Evolutionary conservation across 2,113 vertebrate species (phyloP), one percentile per base, ranked within the genome.

Genomic region (Eublepharis macularius): DNA sequence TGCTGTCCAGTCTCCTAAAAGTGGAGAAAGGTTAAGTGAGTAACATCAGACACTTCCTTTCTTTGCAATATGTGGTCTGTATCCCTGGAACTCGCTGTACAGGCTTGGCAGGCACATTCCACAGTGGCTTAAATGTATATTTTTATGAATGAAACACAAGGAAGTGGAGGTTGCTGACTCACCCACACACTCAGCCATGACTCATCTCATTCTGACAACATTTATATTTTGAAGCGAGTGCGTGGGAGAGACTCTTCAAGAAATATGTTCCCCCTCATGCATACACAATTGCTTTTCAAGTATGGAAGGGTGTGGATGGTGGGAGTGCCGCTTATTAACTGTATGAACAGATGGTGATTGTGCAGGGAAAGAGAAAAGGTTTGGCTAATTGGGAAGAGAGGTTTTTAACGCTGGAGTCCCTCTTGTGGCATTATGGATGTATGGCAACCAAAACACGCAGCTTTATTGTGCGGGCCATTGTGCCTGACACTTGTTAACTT

Each of bases 101-200:
- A 1, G 1, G 77, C 68, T 82, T 4, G 91, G 92, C 92, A 87
- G 86, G 77, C 14, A 0, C 81, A 49, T 82, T 84, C 68, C 57
- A 68, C 57, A 74, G 73, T 0, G 74, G 45, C 75, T 86, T 80
- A 81, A 82, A 93, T 87, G 84, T 93, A 84, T 81, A 65, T 96
- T 97, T 98, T 97, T 97, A 97, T 98, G 97, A 98, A 98, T 98
- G 97, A 92, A 97, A 92, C 76, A 1, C 91, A 91, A 91, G 93
- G 95, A 94, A 90, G 93, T 89, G 93, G 95, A 94, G 97, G 94
- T 94, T 39, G 90, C 96, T 98, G 98, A 98, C 91, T 98, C 97
- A 98, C 82, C 36, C 95, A 91, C 94, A 92, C 94, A 91, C 92
- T 95, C 95, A 94, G 92, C 90, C 93, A 90, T 96, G 96, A 97